Base-by-base conservation (phyloP, 2,113 vertebrate genomes). In the Cryptomyrus ogoouensis region DNA sequence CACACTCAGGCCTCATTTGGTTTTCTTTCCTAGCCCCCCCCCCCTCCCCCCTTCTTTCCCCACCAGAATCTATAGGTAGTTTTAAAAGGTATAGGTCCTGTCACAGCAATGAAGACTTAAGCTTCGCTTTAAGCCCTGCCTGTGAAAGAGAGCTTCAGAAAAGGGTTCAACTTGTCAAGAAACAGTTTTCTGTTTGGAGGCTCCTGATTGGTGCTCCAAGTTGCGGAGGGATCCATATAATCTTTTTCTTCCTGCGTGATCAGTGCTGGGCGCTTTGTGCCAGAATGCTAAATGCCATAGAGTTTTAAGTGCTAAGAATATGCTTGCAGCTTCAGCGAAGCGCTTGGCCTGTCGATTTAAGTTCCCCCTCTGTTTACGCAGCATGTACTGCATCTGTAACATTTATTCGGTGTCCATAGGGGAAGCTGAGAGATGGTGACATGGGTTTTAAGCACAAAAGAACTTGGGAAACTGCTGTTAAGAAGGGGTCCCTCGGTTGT, bases 381-480 rank as follows among this genome's bases (percentile, higher is more conserved):
- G 17, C 74, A 80, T 80, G 42, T n/a, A 5, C 19, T 84, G 19
- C 19, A 5, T 84, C 39, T 21, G 77, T 35, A 15, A 39, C 27
- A 35, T 39, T 80, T 80, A 46, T 46, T 10, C 17, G 5, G 42
- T 44, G 77, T 74, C 66, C 17, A 8, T 80, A 15, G 35, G 31
- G 31, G 74, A 80, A 80, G 19, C 3, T 44, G 35, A 35, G 35
- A 58, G 83, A 49, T 35, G 39, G 88, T 58, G 19, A 49, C 27
- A 44, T 42, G 46, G n/a, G n/a, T 87, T 77, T 77, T 39, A 77
- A 86, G 49, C 39, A 52, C 46, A 27, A 21, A 13, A 74, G 77
- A 62, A 46, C 58, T 84, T 15, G 35, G 84, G 70, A 90, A 19
- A 77, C n/a, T 90, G 89, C 89, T 90, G 31, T 90, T 50, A 24